Evolutionary conservation across 2,888 invertebrate genomes (phyloP).

Genomic region (Meta bourneti): DNA sequence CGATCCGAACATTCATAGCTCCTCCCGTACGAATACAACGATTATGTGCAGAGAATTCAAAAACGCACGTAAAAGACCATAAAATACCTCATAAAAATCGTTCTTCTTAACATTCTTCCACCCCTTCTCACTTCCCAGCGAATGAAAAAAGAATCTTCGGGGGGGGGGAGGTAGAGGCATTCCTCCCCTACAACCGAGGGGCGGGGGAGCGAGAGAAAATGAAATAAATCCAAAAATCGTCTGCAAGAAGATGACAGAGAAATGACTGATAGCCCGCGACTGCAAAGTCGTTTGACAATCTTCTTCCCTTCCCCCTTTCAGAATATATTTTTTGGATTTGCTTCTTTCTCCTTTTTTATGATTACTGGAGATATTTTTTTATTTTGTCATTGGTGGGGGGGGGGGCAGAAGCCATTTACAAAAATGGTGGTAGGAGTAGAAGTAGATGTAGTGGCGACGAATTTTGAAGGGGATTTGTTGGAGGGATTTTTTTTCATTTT

Average conservation of each 20-base stretch:
- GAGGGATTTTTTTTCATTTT: background rate
- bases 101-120: slow-evolving; percentile 1
- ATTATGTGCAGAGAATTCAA: background rate
- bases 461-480: slow-evolving; percentile 36
- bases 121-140: background rate
- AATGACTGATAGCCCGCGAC: slow-evolving; percentile 65
- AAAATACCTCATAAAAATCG: slow-evolving; percentile 54
- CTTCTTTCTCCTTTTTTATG: background rate
- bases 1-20: background rate
- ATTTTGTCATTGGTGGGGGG: background rate
- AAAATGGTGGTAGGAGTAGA: slow-evolving; percentile 17
- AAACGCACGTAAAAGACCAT: slow-evolving; percentile 45
- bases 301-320: background rate
- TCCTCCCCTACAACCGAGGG: background rate
- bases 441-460: slow-evolving; percentile 33
- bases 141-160: background rate
- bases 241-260: slow-evolving; percentile 57
- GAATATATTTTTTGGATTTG: slow-evolving; percentile 24
- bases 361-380: background rate
- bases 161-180: slow-evolving; percentile 15
- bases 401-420: slow-evolving; percentile 23
- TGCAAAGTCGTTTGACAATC: slow-evolving; percentile 74
- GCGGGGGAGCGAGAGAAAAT: slow-evolving; percentile 1
- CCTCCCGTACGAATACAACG: background rate
- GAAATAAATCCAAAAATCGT: slow-evolving; percentile 61